Evolutionary conservation across 2,888 invertebrate species (phyloP).

Genomic region (Apomyelois bistriatella): DNA sequence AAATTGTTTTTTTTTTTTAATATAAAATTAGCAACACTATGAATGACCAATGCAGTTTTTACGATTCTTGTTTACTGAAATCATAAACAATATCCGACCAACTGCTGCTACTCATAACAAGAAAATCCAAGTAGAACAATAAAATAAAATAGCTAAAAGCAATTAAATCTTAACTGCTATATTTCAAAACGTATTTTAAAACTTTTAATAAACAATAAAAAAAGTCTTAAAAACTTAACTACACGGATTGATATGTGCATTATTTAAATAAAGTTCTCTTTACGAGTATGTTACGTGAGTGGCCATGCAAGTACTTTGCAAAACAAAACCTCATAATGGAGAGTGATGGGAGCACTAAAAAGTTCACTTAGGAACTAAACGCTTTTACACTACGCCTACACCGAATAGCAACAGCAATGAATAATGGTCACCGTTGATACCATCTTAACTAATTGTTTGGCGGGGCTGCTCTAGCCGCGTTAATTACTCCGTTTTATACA

Average conservation of each 20-base stretch:
- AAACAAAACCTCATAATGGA: constrained; percentile 28
- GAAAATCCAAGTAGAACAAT: not conserved
- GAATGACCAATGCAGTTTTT: not conserved
- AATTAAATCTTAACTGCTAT: not conserved
- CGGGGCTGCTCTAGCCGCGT: constrained; percentile 40
- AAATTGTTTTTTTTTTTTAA: too few relatives aligned
- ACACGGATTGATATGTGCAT: constrained; percentile 10
- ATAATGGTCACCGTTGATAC: constrained; percentile 47
- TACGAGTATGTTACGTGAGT: constrained; percentile 14
- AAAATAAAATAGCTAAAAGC: not conserved
- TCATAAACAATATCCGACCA: not conserved
- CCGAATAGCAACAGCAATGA: constrained; percentile 36
- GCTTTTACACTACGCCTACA: constrained; percentile 22
- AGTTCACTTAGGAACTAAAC: constrained; percentile 16
- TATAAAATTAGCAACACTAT: not conserved
- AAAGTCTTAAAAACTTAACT: not conserved
- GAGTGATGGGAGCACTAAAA: constrained; percentile 19
- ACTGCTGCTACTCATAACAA: not conserved
- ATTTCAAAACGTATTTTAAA: constrained; percentile 4
- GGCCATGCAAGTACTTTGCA: constrained; percentile 21
- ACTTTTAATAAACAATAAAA: constrained; percentile 1
- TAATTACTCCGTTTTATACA: constrained; percentile 40
- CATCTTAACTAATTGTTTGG: constrained; percentile 63
- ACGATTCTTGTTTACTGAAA: not conserved
- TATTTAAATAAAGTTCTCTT: constrained; percentile 12